Conservation (phyloP, 2,888 invertebrate species). For the Philonicus albiceps region DNA sequence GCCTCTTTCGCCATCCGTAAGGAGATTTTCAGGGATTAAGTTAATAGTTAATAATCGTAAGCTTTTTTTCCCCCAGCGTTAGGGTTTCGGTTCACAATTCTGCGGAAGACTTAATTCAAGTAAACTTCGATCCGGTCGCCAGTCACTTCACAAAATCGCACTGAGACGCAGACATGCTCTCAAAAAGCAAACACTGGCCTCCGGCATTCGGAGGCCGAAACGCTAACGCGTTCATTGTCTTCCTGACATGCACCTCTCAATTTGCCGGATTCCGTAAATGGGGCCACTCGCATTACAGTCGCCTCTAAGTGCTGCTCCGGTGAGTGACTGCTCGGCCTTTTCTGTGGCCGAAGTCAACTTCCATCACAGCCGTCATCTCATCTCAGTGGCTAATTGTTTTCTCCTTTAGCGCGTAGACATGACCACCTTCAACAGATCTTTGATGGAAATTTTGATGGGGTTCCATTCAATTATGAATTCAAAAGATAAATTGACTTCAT, state of each 20-base stretch:
- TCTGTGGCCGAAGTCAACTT: neutral
- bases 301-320: neutral
- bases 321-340: neutral
- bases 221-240: conserved; percentile 10
- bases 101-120: neutral
- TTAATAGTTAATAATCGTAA: neutral
- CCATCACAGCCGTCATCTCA: neutral
- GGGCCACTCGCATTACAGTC: neutral
- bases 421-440: neutral
- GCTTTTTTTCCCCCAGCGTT: neutral
- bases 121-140: conserved; percentile 1
- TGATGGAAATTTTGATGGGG: neutral
- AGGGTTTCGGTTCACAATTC: neutral
- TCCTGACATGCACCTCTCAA: conserved; percentile 5
- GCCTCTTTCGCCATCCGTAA: neutral
- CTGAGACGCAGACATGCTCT: neutral
- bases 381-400: neutral
- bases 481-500: neutral
- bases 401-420: neutral
- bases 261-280: conserved; percentile 1
- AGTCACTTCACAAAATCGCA: conserved; percentile 12
- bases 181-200: neutral
- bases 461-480: neutral
- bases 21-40: neutral
- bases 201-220: neutral